Percentiles rank a stretch among this genome's conserved stretches.
Evolutionary conservation across 1,140 invertebrate genomes (phyloP).

Genomic region (Aphidius gifuensis): DNA sequence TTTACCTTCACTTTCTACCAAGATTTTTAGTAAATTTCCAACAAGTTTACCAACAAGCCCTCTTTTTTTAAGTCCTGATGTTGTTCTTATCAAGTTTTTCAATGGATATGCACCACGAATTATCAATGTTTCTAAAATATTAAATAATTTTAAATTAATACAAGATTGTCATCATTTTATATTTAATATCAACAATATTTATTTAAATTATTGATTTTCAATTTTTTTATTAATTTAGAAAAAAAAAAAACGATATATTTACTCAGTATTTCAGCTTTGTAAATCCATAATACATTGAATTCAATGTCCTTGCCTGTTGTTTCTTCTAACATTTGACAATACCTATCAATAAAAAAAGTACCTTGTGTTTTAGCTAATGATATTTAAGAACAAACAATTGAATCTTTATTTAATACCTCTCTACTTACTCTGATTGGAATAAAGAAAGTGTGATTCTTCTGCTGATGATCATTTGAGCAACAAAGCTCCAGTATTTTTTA

Average conservation of each 20-base stretch:
- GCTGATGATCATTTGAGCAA: conserved; percentile 27
- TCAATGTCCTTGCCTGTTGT: too few species aligned
- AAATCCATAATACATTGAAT: too few species aligned
- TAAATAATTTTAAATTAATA: not conserved
- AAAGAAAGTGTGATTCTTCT: conserved; percentile 28
- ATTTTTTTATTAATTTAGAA: too few species aligned
- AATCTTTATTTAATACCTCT: not conserved
- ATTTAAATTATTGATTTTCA: too few species aligned
- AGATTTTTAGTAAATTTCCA: conserved; percentile 53
- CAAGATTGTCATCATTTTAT: not conserved
- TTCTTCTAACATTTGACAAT: too few species aligned
- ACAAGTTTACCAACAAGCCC: conserved; percentile 54
- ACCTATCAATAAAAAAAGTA: conserved; percentile 35
- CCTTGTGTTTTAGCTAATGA: conserved; percentile 28
- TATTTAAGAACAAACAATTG: conserved; percentile 14
- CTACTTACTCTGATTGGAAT: conserved; percentile 36
- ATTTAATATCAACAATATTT: conserved; percentile 29
- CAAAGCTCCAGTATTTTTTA: conserved; percentile 27
- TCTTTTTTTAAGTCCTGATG: conserved; percentile 40
- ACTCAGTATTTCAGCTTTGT: too few species aligned
- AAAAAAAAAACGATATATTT: too few species aligned
- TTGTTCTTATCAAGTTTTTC: conserved; percentile 48
- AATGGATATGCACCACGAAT: conserved; percentile 51
- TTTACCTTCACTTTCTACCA: conserved; percentile 57
- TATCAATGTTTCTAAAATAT: conserved; percentile 53